Base-by-base conservation (phyloP, 2,888 invertebrate genomes). In the Willowsia nigromaculata region DNA sequence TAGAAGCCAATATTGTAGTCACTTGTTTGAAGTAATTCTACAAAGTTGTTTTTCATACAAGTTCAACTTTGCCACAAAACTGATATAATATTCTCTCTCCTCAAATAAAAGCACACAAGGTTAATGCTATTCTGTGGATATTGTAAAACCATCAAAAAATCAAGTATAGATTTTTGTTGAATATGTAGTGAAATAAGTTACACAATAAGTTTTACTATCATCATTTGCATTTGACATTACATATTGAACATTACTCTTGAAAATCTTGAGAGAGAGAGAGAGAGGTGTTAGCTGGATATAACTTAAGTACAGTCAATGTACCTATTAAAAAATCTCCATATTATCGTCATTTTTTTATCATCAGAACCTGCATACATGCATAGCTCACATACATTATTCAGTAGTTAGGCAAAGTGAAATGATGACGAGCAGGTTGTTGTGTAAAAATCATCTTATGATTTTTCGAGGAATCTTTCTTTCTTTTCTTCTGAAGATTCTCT, bases 211-310 rank as follows among this genome's bases (percentile, higher is more conserved):
- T 71, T 11, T 22, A 56, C 25, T 7, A 56, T 22, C 22, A 71
- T 9, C 37, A 40, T 22, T 71, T 22, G 68, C 22, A 40, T 65
- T 33, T 65, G 6, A 56, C 56, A 47, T 13, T 47, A 40, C 13
- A 56, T 22, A 11, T 22, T 56, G 56, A 22, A 56, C 47, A 43
- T 62, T 83, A 83, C 30, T n/a, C 40, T 40, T 25, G 15, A 47
- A 18, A 30, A 18, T 47, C 22, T 25, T 18, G 13, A 65, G 13
- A 43, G 40, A n/a, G 50, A 25, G 59, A 13, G 18, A 15, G 71
- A 71, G 71, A 84, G 83, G 83, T 84, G 71, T 84, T 71, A 15
- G 30, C 27, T 62, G 25, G 62, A 62, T 83, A 71, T 71, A 84
- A 84, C 50, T 84, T 68, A 59, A 83, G 43, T 30, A 74, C 40